Evolutionary conservation across 92 coral and sea anemone genomes (phyloP), one percentile per base, ranked within the genome.

Genomic region (Phenganax stokvisi): DNA sequence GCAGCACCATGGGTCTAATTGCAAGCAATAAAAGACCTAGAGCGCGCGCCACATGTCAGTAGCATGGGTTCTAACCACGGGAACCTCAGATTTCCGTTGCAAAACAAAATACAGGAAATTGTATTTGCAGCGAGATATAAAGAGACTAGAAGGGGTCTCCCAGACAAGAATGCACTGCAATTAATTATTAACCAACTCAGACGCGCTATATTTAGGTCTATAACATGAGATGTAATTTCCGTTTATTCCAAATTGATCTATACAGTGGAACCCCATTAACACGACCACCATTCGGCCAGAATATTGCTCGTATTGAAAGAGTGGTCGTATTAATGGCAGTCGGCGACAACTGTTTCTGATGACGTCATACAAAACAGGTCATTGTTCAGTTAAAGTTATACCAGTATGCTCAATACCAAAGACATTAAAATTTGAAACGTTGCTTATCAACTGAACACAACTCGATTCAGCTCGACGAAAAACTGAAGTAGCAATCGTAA

Each of bases 11-110:
- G 73, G 69, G 69, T 63, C 56, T 79, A 79, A 79, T 79, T 79
- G 83, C 83, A 79, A 51, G 83, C 69, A 79, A 79, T 64, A 79
- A 77, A 77, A 65, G 83, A 54, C 57, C 63, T 54, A 69, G 51
- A 51, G 62, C 53, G 83, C 62, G 17, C 51, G 57, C 83, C 74
- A 62, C 62, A 69, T 53, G 72, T 44, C 29, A 63, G 51, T 20
- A 47, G 74, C 66, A 62, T 79, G 74, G 60, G 8, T 44, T 31
- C 37, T 10, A 79, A 13, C 62, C 20, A 79, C 62, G 65, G 83
- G 81, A 73, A 73, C 52, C 83, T 30, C 72, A 28, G 73, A 54
- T 65, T 79, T 62, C 83, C 74, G 83, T 63, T 63, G 17, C 17
- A 12, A 56, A 31, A 79, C 51, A 79, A 79, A 63, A 64, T 27